Conservation (phyloP, 2,113 vertebrate species). For the Cromileptes altivelis region DNA sequence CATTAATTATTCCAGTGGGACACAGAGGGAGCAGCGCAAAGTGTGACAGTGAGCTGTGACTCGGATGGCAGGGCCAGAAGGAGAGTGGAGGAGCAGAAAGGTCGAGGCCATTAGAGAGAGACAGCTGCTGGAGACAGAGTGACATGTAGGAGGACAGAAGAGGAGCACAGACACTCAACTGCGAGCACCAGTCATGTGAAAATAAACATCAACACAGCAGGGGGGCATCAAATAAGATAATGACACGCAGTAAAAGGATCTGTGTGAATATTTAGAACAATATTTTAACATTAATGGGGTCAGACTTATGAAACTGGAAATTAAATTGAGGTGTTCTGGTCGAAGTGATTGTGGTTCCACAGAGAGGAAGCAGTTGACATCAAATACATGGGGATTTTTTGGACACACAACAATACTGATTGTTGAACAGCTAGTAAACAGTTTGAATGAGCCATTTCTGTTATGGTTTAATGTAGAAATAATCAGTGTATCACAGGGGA, state of each 20-base stretch:
- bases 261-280: not conserved
- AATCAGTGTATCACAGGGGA: not conserved
- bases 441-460: not conserved
- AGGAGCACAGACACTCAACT: slow-evolving; percentile 18
- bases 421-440: not conserved
- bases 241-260: not conserved
- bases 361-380: not conserved
- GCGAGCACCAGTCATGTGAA: not conserved
- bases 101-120: slow-evolving; percentile 62
- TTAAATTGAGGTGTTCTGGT: not conserved
- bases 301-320: not conserved
- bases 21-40: slow-evolving; percentile 4
- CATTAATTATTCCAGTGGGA: slow-evolving; percentile 44
- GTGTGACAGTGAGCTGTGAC: slow-evolving; percentile 56
- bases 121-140: slow-evolving; percentile 71
- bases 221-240: not conserved
- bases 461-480: not conserved
- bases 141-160: slow-evolving; percentile 45
- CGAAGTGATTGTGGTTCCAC: not conserved
- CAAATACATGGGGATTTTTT: not conserved
- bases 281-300: not conserved
- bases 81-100: slow-evolving; percentile 59
- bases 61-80: slow-evolving; percentile 52
- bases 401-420: not conserved
- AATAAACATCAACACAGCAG: slow-evolving; percentile 1